phyloP scores from a whole-genome alignment of 2,888 invertebrate species.

The Blastobasis adustella region DNA sequence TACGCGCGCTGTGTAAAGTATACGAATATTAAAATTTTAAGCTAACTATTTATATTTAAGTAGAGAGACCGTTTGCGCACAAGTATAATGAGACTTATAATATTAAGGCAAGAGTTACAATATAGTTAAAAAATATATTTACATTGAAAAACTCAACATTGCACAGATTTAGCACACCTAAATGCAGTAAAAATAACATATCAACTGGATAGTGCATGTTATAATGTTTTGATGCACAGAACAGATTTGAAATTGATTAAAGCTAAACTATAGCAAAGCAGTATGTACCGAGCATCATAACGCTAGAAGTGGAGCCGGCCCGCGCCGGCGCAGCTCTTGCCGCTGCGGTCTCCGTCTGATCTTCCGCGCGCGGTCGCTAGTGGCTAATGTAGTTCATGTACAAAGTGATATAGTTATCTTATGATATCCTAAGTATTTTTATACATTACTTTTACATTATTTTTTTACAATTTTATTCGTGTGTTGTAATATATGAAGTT shows the following conservation, averaged over 20 bases:
- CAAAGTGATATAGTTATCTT: constrained; percentile 75
- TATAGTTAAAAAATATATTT: background rate
- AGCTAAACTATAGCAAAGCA: too few relatives aligned
- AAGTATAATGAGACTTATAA: constrained; percentile 27
- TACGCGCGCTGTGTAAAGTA: constrained; percentile 60
- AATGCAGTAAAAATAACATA: too few relatives aligned
- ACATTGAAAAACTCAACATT: too few relatives aligned
- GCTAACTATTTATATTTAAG: constrained; percentile 9
- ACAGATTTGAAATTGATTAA: too few relatives aligned
- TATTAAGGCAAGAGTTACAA: constrained; percentile 13
- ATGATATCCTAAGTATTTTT: constrained; percentile 72
- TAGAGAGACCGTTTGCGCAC: constrained; percentile 39
- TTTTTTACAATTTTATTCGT: constrained; percentile 71
- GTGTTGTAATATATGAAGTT: constrained; percentile 47
- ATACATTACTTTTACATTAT: constrained; percentile 71
- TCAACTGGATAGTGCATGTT: too few relatives aligned
- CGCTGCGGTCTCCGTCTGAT: constrained; percentile 33
- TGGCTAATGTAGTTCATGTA: constrained; percentile 55
- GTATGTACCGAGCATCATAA: too few relatives aligned
- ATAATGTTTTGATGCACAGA: too few relatives aligned
- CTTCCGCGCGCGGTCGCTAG: constrained; percentile 52
- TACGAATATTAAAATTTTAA: constrained; percentile 59
- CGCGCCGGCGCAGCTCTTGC: too few relatives aligned
- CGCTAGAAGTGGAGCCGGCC: too few relatives aligned
- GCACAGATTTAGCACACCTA: too few relatives aligned